phyloP scores from a whole-genome alignment of 2,797 vertebrate species.

The Hippopotamyrus pictus region DNA sequence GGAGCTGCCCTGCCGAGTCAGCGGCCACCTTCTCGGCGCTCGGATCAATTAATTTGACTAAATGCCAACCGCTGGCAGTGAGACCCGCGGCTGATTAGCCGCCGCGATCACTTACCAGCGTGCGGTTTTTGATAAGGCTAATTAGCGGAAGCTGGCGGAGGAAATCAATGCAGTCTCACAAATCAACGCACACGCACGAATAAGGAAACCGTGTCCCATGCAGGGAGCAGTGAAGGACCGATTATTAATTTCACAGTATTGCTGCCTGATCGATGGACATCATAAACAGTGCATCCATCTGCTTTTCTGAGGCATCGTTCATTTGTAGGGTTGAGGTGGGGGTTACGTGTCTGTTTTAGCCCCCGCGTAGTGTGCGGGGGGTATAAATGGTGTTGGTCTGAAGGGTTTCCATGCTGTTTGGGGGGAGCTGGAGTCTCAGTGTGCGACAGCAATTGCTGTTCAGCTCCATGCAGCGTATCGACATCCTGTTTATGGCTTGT shows the following conservation, averaged over 20 bases:
- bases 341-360: background rate
- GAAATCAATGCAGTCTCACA: constrained; percentile 47
- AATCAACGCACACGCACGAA: background rate
- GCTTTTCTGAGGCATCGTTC: background rate
- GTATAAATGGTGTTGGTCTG: background rate
- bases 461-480: background rate
- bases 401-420: background rate
- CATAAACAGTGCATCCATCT: background rate
- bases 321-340: background rate
- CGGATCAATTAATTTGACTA: constrained; percentile 60
- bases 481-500: background rate
- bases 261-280: background rate
- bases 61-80: constrained; percentile 61
- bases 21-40: constrained; percentile 37
- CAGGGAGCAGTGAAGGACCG: background rate
- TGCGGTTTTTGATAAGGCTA: constrained; percentile 64
- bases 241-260: background rate
- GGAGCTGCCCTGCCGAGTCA: background rate
- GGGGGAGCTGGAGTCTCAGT: background rate
- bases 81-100: constrained; percentile 51
- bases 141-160: constrained; percentile 58
- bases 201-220: background rate
- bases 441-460: background rate
- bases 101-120: constrained; percentile 52
- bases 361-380: background rate